Conservation (phyloP, 37 sponge, comb jelly and placozoan genomes). For the Oopsacas minuta region DNA sequence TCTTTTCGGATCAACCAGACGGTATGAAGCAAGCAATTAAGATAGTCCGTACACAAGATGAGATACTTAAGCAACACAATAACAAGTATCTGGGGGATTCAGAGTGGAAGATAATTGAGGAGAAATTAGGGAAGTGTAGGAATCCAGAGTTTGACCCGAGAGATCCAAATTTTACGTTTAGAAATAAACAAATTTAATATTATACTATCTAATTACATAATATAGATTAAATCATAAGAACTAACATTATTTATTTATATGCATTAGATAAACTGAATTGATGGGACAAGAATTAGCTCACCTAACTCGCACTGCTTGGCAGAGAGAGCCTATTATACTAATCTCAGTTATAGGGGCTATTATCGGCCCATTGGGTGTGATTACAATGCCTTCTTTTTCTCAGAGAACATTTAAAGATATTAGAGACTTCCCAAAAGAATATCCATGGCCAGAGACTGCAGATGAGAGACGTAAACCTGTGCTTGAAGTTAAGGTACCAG, state of each 20-base stretch:
- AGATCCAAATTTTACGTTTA: background rate
- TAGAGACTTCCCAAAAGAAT: background rate
- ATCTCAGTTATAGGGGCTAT: background rate
- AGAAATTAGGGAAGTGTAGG: background rate
- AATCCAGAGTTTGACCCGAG: slow-evolving; percentile 1
- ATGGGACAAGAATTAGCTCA: background rate
- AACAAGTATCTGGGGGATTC: background rate
- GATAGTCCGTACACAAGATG: background rate
- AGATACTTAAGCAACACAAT: background rate
- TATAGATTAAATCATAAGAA: no score
- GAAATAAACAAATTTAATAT: background rate
- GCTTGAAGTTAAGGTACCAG: background rate
- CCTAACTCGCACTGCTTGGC: background rate
- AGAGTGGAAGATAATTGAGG: background rate
- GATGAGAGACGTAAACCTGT: background rate
- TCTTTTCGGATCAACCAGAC: slow-evolving; percentile 4
- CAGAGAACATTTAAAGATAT: background rate
- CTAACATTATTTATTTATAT: no score
- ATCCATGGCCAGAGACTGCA: slow-evolving; percentile 4
- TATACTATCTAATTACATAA: no score
- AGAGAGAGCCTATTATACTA: background rate
- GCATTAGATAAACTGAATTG: no score
- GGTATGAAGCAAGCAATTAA: background rate
- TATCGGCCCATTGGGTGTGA: background rate
- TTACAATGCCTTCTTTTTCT: background rate